Conservation (phyloP, 2,113 vertebrate genomes). For the Austrofundulus limnaeus region DNA sequence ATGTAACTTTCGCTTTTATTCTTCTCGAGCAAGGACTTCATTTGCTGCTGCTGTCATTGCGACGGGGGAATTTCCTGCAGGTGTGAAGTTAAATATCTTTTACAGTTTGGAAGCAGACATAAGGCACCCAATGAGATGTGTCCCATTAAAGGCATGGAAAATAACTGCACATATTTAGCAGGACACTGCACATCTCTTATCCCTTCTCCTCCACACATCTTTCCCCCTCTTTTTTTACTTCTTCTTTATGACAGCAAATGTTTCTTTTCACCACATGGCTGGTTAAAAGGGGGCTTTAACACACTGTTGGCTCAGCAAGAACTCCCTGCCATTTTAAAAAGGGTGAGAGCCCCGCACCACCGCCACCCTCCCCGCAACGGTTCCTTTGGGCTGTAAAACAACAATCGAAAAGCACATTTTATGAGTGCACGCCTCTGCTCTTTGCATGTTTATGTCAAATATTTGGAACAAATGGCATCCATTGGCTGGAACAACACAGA, state of each 20-base stretch:
- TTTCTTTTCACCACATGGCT: slow-evolving; percentile 67
- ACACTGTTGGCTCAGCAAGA: slow-evolving; percentile 69
- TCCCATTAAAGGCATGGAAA: slow-evolving; percentile 75
- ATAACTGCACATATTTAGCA: slow-evolving; percentile 77
- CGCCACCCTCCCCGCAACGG: neutral
- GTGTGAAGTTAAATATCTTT: slow-evolving; percentile 64
- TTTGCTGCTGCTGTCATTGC: slow-evolving; percentile 58
- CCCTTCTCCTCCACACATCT: slow-evolving; percentile 42
- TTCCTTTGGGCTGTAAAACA: slow-evolving; percentile 73
- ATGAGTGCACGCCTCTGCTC: slow-evolving; percentile 74
- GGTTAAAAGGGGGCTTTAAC: slow-evolving; percentile 67
- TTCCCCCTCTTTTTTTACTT: slow-evolving; percentile 27
- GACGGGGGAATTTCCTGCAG: slow-evolving; percentile 60
- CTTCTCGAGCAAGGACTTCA: slow-evolving; percentile 24
- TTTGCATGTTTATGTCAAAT: slow-evolving; percentile 80
- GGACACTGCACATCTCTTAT: slow-evolving; percentile 67
- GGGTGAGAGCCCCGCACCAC: slow-evolving; percentile 25
- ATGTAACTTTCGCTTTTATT: slow-evolving; percentile 22
- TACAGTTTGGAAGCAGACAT: slow-evolving; percentile 74
- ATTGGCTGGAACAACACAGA: slow-evolving; percentile 78
- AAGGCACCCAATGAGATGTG: slow-evolving; percentile 80
- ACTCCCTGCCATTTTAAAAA: slow-evolving; percentile 60
- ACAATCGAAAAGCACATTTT: slow-evolving; percentile 67
- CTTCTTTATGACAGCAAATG: slow-evolving; percentile 62
- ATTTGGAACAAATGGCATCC: slow-evolving; percentile 77